Percentiles rank a stretch among this genome's conserved stretches.
Conservation (phyloP, 2,797 vertebrate species). For the Xenentodon cancila region DNA sequence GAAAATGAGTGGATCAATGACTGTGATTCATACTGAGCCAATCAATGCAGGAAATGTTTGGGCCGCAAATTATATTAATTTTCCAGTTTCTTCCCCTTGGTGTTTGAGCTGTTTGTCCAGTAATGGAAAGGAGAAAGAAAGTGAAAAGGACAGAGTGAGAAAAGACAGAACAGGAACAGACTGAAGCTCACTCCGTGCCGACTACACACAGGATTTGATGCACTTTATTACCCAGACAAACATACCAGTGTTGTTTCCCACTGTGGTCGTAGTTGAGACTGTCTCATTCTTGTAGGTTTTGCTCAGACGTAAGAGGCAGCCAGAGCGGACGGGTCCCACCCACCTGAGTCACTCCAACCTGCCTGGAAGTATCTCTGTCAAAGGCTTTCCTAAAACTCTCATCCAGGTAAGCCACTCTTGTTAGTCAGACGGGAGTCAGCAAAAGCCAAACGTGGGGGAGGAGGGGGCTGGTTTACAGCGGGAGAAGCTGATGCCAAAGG, state of each 20-base stretch:
- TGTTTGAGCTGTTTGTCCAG: slow-evolving; percentile 6
- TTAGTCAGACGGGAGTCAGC: slow-evolving; percentile 55
- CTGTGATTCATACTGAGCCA: slow-evolving; percentile 32
- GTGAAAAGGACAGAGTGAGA: neutral
- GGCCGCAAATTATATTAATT: slow-evolving; percentile 31
- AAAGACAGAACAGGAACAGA: neutral
- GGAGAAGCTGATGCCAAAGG: slow-evolving; percentile 10
- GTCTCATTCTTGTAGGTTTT: slow-evolving; percentile 57
- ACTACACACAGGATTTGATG: slow-evolving; percentile 16
- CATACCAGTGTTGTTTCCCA: slow-evolving; percentile 36
- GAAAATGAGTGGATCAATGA: slow-evolving; percentile 43
- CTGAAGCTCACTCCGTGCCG: slow-evolving; percentile 1
- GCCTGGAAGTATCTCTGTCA: slow-evolving; percentile 76
- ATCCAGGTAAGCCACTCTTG: slow-evolving; percentile 73
- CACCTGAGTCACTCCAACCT: slow-evolving; percentile 66
- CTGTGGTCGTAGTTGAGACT: slow-evolving; percentile 55
- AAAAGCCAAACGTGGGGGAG: slow-evolving; percentile 24
- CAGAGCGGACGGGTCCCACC: slow-evolving; percentile 68
- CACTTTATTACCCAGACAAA: slow-evolving; percentile 11
- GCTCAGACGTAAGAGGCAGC: slow-evolving; percentile 72
- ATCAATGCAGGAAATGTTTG: slow-evolving; percentile 46
- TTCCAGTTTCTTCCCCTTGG: slow-evolving; percentile 16
- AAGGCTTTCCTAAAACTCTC: slow-evolving; percentile 80
- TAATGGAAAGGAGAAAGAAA: neutral
- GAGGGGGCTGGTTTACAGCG: slow-evolving; percentile 20